Evolutionary conservation across 2,113 vertebrate genomes (phyloP).

Genomic region (Pseudolaguvia tuberculata): DNA sequence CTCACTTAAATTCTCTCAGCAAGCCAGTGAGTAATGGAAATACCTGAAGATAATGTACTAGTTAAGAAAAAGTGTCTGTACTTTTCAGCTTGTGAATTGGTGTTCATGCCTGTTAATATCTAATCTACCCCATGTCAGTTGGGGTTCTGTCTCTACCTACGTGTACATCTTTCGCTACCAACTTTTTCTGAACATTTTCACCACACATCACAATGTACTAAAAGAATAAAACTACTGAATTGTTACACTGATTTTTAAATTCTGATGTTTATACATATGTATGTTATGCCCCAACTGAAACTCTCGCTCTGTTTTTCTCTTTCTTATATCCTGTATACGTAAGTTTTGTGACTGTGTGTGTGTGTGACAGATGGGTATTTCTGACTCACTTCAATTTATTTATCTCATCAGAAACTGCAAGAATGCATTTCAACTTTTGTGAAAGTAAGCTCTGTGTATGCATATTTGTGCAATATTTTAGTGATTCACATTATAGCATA

Average conservation of each 20-base stretch:
- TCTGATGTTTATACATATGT: background rate
- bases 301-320: background rate
- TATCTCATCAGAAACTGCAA: background rate
- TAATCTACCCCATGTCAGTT: background rate
- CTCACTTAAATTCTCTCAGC: background rate
- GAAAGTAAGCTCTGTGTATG: background rate
- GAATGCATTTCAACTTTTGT: background rate
- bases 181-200: background rate
- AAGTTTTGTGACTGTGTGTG: background rate
- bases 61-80: background rate
- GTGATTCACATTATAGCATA: background rate
- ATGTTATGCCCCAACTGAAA: background rate
- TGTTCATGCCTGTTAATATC: background rate
- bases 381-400: background rate
- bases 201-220: no score
- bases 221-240: no score
- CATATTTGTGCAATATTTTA: background rate
- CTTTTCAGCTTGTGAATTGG: background rate
- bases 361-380: background rate
- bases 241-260: background rate
- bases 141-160: no score
- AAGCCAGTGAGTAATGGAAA: conserved; percentile 1
- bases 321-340: background rate
- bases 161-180: background rate
- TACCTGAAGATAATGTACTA: background rate